phyloP scores from a whole-genome alignment of 2,797 vertebrate genomes.

The Coluber constrictor region DNA sequence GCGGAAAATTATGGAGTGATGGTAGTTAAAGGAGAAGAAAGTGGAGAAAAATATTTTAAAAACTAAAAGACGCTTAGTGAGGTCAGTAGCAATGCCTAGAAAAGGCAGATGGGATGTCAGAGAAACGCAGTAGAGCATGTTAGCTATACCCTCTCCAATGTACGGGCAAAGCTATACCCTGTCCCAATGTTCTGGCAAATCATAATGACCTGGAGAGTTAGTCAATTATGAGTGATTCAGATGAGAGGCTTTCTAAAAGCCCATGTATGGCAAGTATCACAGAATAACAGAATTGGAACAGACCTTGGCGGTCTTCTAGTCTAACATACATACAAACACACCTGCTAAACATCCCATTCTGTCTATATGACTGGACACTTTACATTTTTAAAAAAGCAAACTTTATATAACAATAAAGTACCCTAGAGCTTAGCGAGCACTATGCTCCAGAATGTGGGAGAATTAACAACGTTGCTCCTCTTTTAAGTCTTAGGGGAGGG shows the following conservation, averaged over 20 bases:
- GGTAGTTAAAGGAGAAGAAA: not conserved
- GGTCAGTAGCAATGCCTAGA: not conserved
- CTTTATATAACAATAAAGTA: no score
- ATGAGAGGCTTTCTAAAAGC: not conserved
- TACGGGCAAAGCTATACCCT: not conserved
- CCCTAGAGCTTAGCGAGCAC: no score
- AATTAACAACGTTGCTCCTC: no score
- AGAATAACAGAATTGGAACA: no score
- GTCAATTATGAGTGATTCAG: not conserved
- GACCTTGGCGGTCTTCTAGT: no score
- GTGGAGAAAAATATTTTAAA: not conserved
- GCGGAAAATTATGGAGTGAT: not conserved
- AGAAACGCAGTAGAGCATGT: not conserved
- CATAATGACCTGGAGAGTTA: not conserved
- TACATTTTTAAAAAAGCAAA: no score
- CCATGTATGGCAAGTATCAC: not conserved
- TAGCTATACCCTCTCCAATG: not conserved
- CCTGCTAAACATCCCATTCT: no score
- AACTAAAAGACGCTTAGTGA: not conserved
- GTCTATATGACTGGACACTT: no score
- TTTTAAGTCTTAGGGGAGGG: no score
- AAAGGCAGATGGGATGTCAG: not conserved
- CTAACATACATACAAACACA: no score
- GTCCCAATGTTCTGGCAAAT: not conserved
- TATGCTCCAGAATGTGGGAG: no score